Base-by-base conservation (phyloP, 2,888 invertebrate genomes). In the Eilema sororculum region DNA sequence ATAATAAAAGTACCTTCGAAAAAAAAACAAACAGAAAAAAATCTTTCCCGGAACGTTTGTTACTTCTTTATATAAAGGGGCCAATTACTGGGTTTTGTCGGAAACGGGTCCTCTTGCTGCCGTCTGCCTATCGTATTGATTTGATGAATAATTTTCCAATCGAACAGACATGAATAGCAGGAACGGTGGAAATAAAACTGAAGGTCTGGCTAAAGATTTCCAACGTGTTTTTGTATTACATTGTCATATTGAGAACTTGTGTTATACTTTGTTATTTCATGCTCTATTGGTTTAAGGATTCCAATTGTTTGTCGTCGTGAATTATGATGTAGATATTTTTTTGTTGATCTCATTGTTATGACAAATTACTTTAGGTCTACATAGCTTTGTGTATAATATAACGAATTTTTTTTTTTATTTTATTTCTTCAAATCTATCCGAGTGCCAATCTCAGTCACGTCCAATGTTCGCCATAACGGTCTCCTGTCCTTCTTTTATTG, bases 131-230 rank as follows among this genome's bases (percentile, higher is more conserved):
- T 84, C 80, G 79, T 82, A 81, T 83, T 88, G 87, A 91, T 90
- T 91, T 89, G 87, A 90, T 91, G 91, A 92, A 91, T 91, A 91
- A 90, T 91, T 90, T 90, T 90, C 88, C 89, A 81, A 88, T 87
- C 79, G 86, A 89, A 82, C 73, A 84, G 81, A 84, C 82, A 73
- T 75, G 82, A 87, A 86, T 82, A 76, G 78, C 75, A 67, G 69
- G 65, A 72, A 65, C 69, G 69, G 46, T 71, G 69, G 72, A 79
- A 80, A 79, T 80, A 80, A 84, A 83, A 83, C 81, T 79, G 74
- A 70, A 80, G 68, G 61, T 52, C 65, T 79, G 60, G 60, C 65
- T 57, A 67, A 69, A 69, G 60, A 37, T 69, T 65, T 8, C n/a
- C 46, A 46, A n/a, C 12, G 60, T 65, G 60, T 65, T 52, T 66